A percentile compares a stretch with the other conserved stretches of the same genome.
Conservation (phyloP, 1,140 invertebrate species). For the Colletes latitarsis region DNA sequence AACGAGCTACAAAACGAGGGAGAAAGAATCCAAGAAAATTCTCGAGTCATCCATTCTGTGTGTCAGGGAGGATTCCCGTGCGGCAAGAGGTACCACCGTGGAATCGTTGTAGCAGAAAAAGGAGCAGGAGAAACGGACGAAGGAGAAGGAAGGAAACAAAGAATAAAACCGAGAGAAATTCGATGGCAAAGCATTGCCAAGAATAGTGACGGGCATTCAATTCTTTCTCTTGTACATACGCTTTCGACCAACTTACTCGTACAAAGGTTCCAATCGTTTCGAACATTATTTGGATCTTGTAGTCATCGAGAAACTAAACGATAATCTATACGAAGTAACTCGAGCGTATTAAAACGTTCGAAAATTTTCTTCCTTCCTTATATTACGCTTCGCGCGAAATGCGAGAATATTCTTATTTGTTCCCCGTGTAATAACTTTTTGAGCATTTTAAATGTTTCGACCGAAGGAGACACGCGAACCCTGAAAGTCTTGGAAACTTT, state of each 20-base stretch:
- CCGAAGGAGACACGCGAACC: no score
- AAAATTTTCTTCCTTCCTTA: no score
- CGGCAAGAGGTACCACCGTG: conserved; percentile 58
- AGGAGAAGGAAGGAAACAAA: conserved; percentile 1
- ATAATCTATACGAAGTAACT: not conserved
- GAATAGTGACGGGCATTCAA: conserved; percentile 32
- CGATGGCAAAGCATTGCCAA: conserved; percentile 17
- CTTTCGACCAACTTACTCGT: conserved; percentile 3
- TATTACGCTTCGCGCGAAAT: not conserved
- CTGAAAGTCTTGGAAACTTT: no score
- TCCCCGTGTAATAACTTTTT: no score
- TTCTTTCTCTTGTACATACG: conserved; percentile 18
- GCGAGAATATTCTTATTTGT: no score
- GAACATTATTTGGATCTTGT: not conserved
- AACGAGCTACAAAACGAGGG: conserved; percentile 45
- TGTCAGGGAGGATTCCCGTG: conserved; percentile 70
- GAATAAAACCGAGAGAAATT: conserved; percentile 30
- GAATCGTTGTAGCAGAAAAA: conserved; percentile 49
- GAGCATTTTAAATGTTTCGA: no score
- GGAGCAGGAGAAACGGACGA: conserved; percentile 34
- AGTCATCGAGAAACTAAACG: not conserved
- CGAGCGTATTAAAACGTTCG: no score
- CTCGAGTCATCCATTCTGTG: conserved; percentile 72
- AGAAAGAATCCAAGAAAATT: conserved; percentile 59
- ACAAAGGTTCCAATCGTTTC: conserved; percentile 2